Evolutionary conservation across 2,113 vertebrate species (phyloP), one percentile per base, ranked within the genome.

Genomic region (Geococcyx californianus): DNA sequence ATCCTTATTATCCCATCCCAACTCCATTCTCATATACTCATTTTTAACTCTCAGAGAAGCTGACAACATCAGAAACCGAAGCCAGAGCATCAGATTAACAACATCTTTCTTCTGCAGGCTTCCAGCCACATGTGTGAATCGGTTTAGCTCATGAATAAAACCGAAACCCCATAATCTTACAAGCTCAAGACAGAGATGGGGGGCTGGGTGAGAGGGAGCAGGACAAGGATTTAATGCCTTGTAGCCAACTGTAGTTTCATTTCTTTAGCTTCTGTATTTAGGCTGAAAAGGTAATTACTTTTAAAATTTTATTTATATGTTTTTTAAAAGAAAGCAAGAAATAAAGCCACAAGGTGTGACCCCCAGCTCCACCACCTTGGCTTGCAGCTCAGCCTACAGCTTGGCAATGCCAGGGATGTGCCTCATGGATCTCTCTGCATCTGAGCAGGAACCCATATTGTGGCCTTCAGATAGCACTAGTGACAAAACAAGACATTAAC

Each of bases 71-170:
- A 60, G 91, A 60, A 93, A 68, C 38, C 1, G 17, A 84, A 85
- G 95, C 83, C 86, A 95, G 83, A 81, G 73, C 51, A 17, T 81
- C 79, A 81, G 72, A 93, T 86, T 77, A 89, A 75, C 86, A 90
- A 11, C 64, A 81, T 87, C 42, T 69, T 92, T 67, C 79, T 92
- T 86, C 83, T 89, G 16, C 59, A 70, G 45, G 79, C 69, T 85
- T 92, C 45, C 0, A 12, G 78, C 62, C 76, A 54, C 52, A 3
- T 19, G 44, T 58, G 76, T 51, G 28, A 62, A 36, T 36, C 3
- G 2, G 59, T 75, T 89, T 69, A 79, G 69, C 11, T 26, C 13
- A 1, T 0, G 2, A 68, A 63, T 66, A 29, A 63, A 87, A 36
- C 11, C 0, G 0, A 72, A 76, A 25, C 18, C n/a, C 16, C 1